Evolutionary conservation across 2,797 vertebrate species (phyloP).

Genomic region (Apogon hyalosoma): DNA sequence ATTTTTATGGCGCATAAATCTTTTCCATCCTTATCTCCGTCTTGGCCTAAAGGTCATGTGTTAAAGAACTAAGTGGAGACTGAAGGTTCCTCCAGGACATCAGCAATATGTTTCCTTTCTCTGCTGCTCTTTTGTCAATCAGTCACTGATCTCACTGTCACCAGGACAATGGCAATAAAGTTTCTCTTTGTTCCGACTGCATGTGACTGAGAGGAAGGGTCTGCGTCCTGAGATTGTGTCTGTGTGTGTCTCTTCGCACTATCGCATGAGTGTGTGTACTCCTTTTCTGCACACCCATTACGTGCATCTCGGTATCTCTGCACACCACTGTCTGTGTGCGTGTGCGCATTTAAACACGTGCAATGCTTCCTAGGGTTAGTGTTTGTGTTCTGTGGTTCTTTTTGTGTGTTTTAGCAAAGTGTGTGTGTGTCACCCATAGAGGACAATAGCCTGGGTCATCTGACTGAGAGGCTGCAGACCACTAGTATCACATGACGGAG

Average conservation of each 20-base stretch:
- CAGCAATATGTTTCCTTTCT: slow-evolving; percentile 74
- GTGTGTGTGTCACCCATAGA: slow-evolving; percentile 73
- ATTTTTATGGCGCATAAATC: not conserved
- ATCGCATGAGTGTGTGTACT: slow-evolving; percentile 47
- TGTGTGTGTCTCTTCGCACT: slow-evolving; percentile 39
- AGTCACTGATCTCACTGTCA: slow-evolving; percentile 75
- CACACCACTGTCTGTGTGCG: slow-evolving; percentile 20
- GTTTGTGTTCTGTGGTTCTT: slow-evolving; percentile 31
- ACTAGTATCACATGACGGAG: slow-evolving; percentile 81
- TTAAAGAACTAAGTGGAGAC: slow-evolving; percentile 20
- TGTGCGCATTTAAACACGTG: slow-evolving; percentile 39
- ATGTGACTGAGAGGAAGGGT: slow-evolving; percentile 80
- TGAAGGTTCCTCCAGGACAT: slow-evolving; percentile 71
- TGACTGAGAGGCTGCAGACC: slow-evolving; percentile 79
- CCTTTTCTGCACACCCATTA: slow-evolving; percentile 5
- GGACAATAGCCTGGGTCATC: slow-evolving; percentile 81
- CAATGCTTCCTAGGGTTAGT: slow-evolving; percentile 51
- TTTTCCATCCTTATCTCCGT: not conserved
- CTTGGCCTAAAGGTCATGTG: not conserved
- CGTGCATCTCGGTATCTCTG: slow-evolving; percentile 40
- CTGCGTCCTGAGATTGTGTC: slow-evolving; percentile 77
- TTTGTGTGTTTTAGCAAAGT: slow-evolving; percentile 32
- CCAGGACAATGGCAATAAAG: slow-evolving; percentile 67
- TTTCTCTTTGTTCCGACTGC: slow-evolving; percentile 71
- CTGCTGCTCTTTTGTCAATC: slow-evolving; percentile 69